These are phyloP conservation scores for Atractosteus spatula DNA, from an alignment of 2,113 vertebrate genomes.

Conservation along the genomic window DNA sequence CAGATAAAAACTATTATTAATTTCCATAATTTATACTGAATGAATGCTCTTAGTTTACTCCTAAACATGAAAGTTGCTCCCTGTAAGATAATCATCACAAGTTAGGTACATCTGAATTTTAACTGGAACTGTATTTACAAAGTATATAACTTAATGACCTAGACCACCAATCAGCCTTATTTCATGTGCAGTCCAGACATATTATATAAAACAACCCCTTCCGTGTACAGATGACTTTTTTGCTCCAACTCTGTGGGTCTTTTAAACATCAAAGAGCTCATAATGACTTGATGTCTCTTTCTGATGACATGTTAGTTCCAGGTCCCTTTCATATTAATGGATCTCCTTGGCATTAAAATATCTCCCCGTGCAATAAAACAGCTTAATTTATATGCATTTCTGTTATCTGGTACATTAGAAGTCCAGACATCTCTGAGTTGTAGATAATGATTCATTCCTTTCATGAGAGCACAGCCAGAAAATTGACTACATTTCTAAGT, in stretches of 20 bases:
- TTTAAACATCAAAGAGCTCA: constrained; percentile 51
- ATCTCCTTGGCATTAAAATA: constrained; percentile 53
- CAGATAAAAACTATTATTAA: too few relatives aligned
- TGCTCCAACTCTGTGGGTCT: constrained; percentile 31
- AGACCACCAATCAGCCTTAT: too few relatives aligned
- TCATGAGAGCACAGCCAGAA: constrained; percentile 36
- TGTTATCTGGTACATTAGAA: constrained; percentile 68
- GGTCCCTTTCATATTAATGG: constrained; percentile 56
- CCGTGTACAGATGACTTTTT: constrained; percentile 14
- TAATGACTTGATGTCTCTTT: constrained; percentile 36
- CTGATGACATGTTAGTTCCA: constrained; percentile 46
- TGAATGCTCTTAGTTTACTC: too few relatives aligned
- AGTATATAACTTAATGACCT: too few relatives aligned
- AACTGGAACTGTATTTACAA: not conserved
- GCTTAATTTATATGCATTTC: constrained; percentile 29
- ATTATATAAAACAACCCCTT: too few relatives aligned
- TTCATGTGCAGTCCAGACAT: too few relatives aligned
- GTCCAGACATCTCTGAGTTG: constrained; percentile 56
- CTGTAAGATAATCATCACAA: too few relatives aligned
- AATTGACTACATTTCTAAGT: constrained; percentile 53
- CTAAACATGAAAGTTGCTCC: too few relatives aligned
- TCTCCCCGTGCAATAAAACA: constrained; percentile 26
- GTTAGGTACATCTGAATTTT: not conserved
- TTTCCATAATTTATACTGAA: too few relatives aligned
- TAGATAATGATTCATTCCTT: constrained; percentile 53